Evolutionary conservation across 1,140 invertebrate species (phyloP).

Genomic region (Asbolus verrucosus): DNA sequence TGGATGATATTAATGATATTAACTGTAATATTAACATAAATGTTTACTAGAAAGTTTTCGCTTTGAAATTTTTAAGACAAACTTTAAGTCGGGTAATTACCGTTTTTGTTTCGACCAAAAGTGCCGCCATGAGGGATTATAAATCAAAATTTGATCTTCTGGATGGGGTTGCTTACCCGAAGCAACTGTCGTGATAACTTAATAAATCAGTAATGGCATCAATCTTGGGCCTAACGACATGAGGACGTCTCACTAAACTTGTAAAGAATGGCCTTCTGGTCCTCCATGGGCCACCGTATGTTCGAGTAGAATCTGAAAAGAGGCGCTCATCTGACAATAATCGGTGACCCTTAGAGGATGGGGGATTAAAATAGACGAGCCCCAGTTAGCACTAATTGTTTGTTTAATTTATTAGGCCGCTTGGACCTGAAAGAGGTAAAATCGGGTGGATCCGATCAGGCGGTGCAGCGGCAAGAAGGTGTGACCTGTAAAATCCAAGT

Average conservation of each 20-base stretch:
- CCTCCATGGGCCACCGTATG: constrained; percentile 45
- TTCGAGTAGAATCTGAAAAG: constrained; percentile 52
- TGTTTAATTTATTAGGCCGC: constrained; percentile 37
- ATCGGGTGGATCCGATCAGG: too few species aligned
- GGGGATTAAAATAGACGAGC: constrained; percentile 44
- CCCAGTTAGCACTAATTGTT: constrained; percentile 41
- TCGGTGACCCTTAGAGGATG: constrained; percentile 46
- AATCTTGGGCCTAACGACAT: constrained; percentile 40
- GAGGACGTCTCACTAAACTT: constrained; percentile 43
- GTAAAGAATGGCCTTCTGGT: constrained; percentile 43
- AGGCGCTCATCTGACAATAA: constrained; percentile 55
- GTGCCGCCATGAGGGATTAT: too few species aligned
- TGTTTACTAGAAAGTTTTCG: too few species aligned
- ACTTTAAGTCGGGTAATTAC: too few species aligned
- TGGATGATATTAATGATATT: too few species aligned
- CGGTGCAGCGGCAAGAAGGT: too few species aligned
- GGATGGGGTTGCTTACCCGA: too few species aligned
- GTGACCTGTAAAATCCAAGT: constrained; percentile 16
- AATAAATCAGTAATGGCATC: constrained; percentile 20
- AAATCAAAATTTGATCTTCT: neutral
- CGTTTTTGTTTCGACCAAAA: too few species aligned
- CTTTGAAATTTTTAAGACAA: too few species aligned
- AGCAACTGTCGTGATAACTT: neutral
- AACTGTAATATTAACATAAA: too few species aligned
- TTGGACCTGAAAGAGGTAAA: neutral